Conservation (phyloP, 2,888 invertebrate genomes). For the Oxytorus armatus region DNA sequence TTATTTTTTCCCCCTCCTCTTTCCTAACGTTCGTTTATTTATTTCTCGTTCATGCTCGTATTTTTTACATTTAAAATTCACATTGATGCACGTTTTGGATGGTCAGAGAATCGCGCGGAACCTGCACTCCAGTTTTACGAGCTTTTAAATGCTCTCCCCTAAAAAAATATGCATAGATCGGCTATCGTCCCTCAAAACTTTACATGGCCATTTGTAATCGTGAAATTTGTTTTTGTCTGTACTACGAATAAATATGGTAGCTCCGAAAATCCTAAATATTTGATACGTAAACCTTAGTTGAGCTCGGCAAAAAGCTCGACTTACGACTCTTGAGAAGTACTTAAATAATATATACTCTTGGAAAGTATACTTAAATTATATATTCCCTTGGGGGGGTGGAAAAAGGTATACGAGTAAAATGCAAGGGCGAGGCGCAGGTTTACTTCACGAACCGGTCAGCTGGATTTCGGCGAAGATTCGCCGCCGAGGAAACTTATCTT, state of each 20-base stretch:
- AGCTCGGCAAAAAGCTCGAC: background rate
- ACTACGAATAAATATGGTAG: too few relatives aligned
- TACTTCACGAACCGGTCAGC: conserved; percentile 79
- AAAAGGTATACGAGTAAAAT: conserved; percentile 76
- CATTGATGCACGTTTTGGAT: too few relatives aligned
- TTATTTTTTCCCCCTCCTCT: too few relatives aligned
- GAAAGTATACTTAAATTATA: background rate
- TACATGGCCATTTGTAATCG: too few relatives aligned
- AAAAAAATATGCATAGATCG: too few relatives aligned
- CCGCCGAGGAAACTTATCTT: conserved; percentile 76
- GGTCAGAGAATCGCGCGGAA: too few relatives aligned
- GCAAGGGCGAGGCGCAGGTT: conserved; percentile 78
- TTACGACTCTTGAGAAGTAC: background rate
- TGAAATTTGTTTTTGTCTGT: too few relatives aligned
- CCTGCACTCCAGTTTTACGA: too few relatives aligned
- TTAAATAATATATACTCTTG: background rate
- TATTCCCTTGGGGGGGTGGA: background rate
- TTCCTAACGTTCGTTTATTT: background rate
- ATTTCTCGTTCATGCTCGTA: background rate
- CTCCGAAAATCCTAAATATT: conserved; percentile 4
- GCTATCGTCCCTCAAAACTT: too few relatives aligned
- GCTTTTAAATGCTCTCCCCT: too few relatives aligned
- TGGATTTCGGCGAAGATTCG: conserved; percentile 76
- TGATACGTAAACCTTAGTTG: background rate
- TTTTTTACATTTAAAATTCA: too few relatives aligned